Evolutionary conservation across 2,113 vertebrate genomes (phyloP).

Genomic region (Thryonomys swinderianus): DNA sequence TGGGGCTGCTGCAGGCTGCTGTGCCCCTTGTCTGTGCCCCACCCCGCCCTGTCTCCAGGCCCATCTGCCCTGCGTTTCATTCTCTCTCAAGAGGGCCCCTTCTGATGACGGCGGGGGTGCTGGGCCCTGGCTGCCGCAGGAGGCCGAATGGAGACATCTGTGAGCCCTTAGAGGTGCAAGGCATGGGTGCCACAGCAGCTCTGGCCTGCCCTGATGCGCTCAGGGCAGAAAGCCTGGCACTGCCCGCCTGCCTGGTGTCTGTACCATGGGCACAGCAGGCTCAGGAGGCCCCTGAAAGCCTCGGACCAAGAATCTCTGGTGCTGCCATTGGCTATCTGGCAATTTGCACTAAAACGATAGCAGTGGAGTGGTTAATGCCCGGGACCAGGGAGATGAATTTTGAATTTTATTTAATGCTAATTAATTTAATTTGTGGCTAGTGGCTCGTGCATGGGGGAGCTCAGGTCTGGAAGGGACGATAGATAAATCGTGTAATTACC

Average conservation of each 20-base stretch:
- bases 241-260: fast-evolving
- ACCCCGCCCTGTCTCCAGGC: too few species aligned
- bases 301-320: neutral
- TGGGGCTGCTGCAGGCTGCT: too few species aligned
- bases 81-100: neutral
- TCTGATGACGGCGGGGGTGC: too few species aligned
- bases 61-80: neutral
- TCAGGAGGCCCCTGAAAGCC: neutral
- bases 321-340: fast-evolving
- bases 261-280: too few species aligned
- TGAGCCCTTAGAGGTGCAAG: too few species aligned
- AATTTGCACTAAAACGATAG: too few species aligned
- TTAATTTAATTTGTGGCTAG: too few species aligned
- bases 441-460: neutral
- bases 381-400: neutral
- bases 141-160: too few species aligned
- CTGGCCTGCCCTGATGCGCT: neutral
- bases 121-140: neutral
- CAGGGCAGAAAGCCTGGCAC: neutral
- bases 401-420: neutral
- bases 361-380: neutral
- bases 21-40: neutral
- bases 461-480: neutral
- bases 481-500: neutral
- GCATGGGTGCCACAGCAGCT: too few species aligned